phyloP scores from a whole-genome alignment of 2,797 vertebrate genomes.

The Dendrocincla fuliginosa region DNA sequence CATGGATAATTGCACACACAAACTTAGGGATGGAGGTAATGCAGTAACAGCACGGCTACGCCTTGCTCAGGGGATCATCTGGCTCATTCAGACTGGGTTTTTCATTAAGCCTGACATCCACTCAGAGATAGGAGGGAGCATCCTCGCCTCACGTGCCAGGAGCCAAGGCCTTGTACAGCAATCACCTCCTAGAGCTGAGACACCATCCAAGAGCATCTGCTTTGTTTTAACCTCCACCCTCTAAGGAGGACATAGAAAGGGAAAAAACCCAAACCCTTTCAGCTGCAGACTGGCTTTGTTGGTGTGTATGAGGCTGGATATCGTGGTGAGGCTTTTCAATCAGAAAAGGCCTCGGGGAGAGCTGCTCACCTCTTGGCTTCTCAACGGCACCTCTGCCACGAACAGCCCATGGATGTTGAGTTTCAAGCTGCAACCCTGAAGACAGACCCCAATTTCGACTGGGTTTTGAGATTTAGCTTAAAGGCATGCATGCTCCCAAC shows the following conservation, averaged over 20 bases:
- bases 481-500: background rate
- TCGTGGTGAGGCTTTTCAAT: background rate
- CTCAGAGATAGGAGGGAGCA: background rate
- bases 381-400: background rate
- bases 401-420: background rate
- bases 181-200: background rate
- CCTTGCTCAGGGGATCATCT: background rate
- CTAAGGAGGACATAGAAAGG: background rate
- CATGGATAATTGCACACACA: background rate
- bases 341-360: background rate
- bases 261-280: background rate
- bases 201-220: conserved; percentile 22
- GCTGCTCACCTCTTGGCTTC: background rate
- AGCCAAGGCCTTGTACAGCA: background rate
- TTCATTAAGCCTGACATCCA: background rate
- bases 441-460: background rate
- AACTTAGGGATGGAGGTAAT: background rate
- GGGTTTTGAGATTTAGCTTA: conserved; percentile 16
- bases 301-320: background rate
- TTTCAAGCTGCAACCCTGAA: background rate
- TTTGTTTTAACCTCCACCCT: conserved; percentile 36
- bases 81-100: background rate
- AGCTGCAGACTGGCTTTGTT: background rate
- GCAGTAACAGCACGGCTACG: background rate
- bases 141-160: background rate